Evolutionary conservation across 2,797 vertebrate genomes (phyloP).

Genomic region (Ara ararauna): DNA sequence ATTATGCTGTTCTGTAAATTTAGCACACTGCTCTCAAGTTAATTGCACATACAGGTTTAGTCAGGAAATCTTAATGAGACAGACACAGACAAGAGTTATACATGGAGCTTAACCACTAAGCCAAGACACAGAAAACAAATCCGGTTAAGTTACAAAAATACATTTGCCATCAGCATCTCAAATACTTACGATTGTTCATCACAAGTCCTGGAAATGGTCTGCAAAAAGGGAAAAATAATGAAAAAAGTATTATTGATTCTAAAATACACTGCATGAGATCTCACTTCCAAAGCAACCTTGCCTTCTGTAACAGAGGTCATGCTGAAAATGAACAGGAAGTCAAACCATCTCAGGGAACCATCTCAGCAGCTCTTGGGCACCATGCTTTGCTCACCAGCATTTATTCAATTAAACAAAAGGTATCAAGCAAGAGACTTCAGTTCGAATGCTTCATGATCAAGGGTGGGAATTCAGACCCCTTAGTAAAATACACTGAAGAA

Average conservation of each 20-base stretch:
- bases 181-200: slow-evolving; percentile 82
- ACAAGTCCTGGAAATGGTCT: slow-evolving; percentile 84
- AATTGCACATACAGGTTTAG: background rate
- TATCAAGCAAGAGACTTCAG: background rate
- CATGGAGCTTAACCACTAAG: background rate
- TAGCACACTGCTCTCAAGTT: background rate
- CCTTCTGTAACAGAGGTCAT: background rate
- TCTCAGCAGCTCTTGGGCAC: background rate
- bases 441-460: background rate
- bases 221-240: background rate
- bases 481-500: background rate
- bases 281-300: background rate
- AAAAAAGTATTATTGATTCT: background rate
- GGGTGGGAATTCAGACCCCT: background rate
- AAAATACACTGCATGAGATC: background rate
- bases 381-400: accelerated
- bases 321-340: background rate
- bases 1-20: background rate
- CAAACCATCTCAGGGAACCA: background rate
- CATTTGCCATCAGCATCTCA: background rate
- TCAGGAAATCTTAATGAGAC: background rate
- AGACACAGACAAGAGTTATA: background rate
- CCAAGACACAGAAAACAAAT: background rate
- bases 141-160: background rate
- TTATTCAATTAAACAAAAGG: background rate